A percentile compares a stretch with the other conserved stretches of the same genome.
These are phyloP conservation scores for Penelope pileata DNA, from an alignment of 2,113 vertebrate species.

Conservation along the genomic window DNA sequence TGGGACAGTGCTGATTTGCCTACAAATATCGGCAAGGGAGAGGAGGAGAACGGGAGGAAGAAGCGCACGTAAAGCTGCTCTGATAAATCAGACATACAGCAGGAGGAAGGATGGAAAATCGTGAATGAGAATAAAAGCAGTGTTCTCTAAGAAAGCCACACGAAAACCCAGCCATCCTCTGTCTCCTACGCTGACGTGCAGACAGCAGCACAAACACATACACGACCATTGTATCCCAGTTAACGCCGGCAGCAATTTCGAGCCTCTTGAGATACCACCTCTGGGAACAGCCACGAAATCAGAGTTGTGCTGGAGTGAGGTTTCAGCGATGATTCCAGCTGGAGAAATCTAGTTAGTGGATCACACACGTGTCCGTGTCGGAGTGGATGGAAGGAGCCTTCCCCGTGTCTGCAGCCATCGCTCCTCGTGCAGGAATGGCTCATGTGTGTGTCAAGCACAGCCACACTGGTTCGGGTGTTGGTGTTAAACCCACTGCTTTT, in stretches of 20 bases:
- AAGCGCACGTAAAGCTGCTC: not conserved
- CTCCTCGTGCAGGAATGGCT: not conserved
- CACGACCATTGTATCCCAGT: not conserved
- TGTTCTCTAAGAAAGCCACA: accelerated
- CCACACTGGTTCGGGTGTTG: not conserved
- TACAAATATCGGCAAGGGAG: not conserved
- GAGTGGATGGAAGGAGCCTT: not conserved
- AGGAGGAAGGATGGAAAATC: not conserved
- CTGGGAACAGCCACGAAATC: not conserved
- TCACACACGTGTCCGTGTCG: accelerated
- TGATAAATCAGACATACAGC: not conserved
- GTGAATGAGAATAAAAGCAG: not conserved
- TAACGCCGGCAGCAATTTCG: not conserved
- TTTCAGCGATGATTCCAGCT: not conserved
- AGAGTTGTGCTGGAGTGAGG: not conserved
- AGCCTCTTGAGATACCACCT: not conserved
- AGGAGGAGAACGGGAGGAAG: not conserved
- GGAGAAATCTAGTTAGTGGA: not conserved
- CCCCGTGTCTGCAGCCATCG: not conserved
- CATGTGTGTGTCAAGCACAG: accelerated
- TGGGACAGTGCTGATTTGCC: not conserved
- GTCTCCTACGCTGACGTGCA: not conserved
- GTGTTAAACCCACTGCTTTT: not conserved
- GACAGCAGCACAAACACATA: not conserved
- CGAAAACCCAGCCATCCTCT: accelerated